Evolutionary conservation across 1,140 invertebrate species (phyloP), one percentile per base, ranked within the genome.

Genomic region (Holcopasites calliopsidis): DNA sequence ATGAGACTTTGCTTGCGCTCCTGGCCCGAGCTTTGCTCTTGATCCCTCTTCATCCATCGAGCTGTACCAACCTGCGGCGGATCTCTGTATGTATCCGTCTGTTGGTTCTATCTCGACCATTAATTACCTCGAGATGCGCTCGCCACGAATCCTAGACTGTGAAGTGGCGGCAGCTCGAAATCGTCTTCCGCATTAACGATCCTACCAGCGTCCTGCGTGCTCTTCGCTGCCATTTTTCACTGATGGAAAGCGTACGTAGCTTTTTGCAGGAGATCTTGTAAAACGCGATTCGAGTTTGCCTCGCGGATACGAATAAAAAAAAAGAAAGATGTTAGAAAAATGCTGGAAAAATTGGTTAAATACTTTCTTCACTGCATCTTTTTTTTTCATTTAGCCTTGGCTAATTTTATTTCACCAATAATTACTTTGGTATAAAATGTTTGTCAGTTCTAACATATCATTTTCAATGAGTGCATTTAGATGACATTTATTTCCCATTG

Each of bases 41-140:
- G 69, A 80, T 84, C 47, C 54, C 70, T 52, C 64, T 35, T 70
- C 70, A 35, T 74, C 60, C 60, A 71, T 54, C 68, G 73, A 49
- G 57, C 54, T 66, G 58, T 60, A 26, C 54, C n/a, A 26, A 58
- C 26, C 28, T 28, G 55, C 64, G 38, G 52, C 74, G 50, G 33
- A 40, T 58, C 52, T 21, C 44, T 49, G 1, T 49, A 13, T 50
- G 33, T 44, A n/a, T n/a, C n/a, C n/a, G n/a, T n/a, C 47, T 60
- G 60, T 11, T 28, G 49, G 49, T 81, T 77, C 68, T 60, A 77
- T 62, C 57, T 66, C 79, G 68, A 58, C 76, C 75, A 77, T 81
- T 77, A 82, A 82, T 82, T 82, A 82, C 49, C 26, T 70, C 42
- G 71, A 74, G 50, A 62, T 40, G 58, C 70, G 55, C 55, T 33